Evolutionary conservation across 2,888 invertebrate species (phyloP), one percentile per base, ranked within the genome.

Genomic region (Neoaliturus tenellus): DNA sequence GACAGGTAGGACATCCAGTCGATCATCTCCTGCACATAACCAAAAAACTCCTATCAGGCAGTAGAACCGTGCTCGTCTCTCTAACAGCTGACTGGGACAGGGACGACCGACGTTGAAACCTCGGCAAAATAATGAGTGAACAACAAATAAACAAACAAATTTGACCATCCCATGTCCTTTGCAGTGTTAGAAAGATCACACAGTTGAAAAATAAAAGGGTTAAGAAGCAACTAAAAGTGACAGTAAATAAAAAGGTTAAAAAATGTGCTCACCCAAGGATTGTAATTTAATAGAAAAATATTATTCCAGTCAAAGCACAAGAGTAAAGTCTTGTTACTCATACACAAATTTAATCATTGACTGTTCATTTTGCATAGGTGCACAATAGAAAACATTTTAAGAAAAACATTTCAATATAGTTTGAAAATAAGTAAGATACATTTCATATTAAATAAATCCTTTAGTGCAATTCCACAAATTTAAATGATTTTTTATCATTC

Each of bases 1-100:
- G 98, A 98, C 89, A 97, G 93, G 93, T 98, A 98, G 89, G 97
- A 97, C 97, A 98, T 97, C 98, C 98, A 98, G 92, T 97, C 97
- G 91, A 98, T 97, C 96, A 98, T 97, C 94, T 98, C 98, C 98
- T 98, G 96, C 91, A 97, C 97, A 95, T 96, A 97, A 92, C 96
- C 96, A 93, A 97, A 97, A 94, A 97, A 97, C 96, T 97, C 97
- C 97, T 97, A 97, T 96, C 95, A 96, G 88, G 94, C 94, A 92
- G 86, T 88, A 87, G 87, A 86, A 87, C 31, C 55, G 33, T 67
- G 87, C 87, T 86, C 86, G 31, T 28, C 82, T 39, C 44, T 41
- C 82, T 48, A 71, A 48, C 44, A 81, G 17, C 73, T 71, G 73
- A 25, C 17, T 14, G 20, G 58, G 73, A 73, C 39, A 20, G 35